Conservation (phyloP, 2,888 invertebrate genomes). For the Slavum lentiscoides region DNA sequence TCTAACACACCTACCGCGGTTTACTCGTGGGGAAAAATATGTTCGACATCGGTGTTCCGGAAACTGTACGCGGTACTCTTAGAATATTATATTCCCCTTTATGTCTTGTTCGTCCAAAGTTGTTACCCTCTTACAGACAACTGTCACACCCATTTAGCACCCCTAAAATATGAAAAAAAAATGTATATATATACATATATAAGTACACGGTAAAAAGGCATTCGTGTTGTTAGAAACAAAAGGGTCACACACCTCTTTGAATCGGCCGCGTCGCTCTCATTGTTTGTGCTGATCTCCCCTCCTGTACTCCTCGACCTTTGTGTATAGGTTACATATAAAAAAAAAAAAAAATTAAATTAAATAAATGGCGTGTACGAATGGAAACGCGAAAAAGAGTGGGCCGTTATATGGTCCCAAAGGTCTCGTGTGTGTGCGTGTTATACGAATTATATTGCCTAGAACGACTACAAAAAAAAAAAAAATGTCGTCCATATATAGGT, state of each 20-base stretch:
- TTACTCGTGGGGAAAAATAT: too few relatives aligned
- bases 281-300: constrained; percentile 27
- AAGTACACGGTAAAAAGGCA: constrained; percentile 40
- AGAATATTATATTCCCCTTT: too few relatives aligned
- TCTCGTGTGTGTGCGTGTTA: background rate
- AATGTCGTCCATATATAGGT: too few relatives aligned
- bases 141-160: constrained; percentile 30
- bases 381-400: constrained; percentile 38
- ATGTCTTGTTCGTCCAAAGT: background rate
- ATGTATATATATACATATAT: background rate
- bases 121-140: constrained; percentile 29
- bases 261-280: constrained; percentile 30
- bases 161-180: constrained; percentile 20
- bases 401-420: constrained; percentile 44
- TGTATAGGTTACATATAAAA: constrained; percentile 30
- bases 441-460: background rate
- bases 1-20: too few relatives aligned
- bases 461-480: background rate
- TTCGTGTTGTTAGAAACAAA: constrained; percentile 35
- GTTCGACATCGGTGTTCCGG: too few relatives aligned
- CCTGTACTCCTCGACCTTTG: constrained; percentile 40
- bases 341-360: constrained; percentile 12
- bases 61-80: too few relatives aligned
- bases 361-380: constrained; percentile 26
- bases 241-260: constrained; percentile 39